These are phyloP conservation scores for Drosophila kikkawai DNA, from an alignment of 1,140 invertebrate species.

Conservation along the genomic window DNA sequence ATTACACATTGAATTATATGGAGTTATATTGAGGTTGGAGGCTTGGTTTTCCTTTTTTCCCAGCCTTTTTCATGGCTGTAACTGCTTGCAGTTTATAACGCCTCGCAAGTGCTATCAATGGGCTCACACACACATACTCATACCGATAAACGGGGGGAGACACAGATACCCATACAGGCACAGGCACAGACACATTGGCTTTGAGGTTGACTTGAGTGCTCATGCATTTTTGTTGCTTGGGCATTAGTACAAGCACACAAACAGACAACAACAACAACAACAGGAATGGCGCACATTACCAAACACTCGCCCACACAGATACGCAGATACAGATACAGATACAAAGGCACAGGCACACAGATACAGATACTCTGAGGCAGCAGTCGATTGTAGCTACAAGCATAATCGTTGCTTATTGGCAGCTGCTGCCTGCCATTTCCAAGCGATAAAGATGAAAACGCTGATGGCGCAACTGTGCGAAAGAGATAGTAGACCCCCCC, in stretches of 20 bases:
- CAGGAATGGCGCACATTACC: slow-evolving; percentile 36
- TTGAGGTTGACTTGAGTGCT: slow-evolving; percentile 69
- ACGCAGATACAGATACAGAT: slow-evolving; percentile 6
- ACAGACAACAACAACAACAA: slow-evolving; percentile 46
- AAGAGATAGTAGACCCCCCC: slow-evolving; percentile 19
- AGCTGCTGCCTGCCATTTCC: slow-evolving; percentile 63
- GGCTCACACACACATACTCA: slow-evolving; percentile 37
- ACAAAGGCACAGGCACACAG: slow-evolving; percentile 21
- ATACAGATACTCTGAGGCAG: slow-evolving; percentile 19
- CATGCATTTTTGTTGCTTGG: slow-evolving; percentile 70
- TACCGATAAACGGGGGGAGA: not conserved
- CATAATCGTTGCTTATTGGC: slow-evolving; percentile 82
- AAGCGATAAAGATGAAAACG: slow-evolving; percentile 70
- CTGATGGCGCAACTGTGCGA: slow-evolving; percentile 63
- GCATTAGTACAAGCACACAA: slow-evolving; percentile 58
- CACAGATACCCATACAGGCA: slow-evolving; percentile 12
- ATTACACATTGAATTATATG: slow-evolving; percentile 12
- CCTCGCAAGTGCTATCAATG: slow-evolving; percentile 79
- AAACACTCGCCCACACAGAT: slow-evolving; percentile 31
- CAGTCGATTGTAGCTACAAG: slow-evolving; percentile 76
- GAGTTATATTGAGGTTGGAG: not conserved
- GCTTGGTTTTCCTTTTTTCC: slow-evolving; percentile 6
- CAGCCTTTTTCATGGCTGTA: slow-evolving; percentile 30
- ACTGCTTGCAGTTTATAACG: slow-evolving; percentile 81
- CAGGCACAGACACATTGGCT: slow-evolving; percentile 31